These are phyloP conservation scores for Zoanthus sansibaricus DNA, from an alignment of 92 coral and sea anemone species.

Conservation along the genomic window DNA sequence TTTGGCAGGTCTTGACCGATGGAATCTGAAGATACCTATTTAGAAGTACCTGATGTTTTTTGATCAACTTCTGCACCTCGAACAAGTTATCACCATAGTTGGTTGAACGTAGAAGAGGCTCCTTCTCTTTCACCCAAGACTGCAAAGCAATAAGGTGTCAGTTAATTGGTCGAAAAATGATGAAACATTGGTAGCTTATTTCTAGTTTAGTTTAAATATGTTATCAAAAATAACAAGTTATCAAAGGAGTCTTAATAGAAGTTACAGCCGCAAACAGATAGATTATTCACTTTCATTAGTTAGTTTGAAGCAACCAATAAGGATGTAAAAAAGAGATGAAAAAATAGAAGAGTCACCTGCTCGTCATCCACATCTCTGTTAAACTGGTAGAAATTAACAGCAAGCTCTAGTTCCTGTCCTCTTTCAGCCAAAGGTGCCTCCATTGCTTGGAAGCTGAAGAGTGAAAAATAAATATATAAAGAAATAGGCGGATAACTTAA, in stretches of 20 bases:
- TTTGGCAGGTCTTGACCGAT: too few species aligned
- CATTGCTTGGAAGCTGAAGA: conserved; percentile 83
- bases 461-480: background rate
- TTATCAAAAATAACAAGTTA: too few species aligned
- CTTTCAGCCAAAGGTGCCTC: conserved; percentile 89
- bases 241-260: too few species aligned
- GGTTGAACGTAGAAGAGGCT: conserved; percentile 89
- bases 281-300: too few species aligned
- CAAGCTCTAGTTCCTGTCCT: conserved; percentile 90
- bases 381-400: conserved; percentile 95
- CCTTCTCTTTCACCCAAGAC: conserved; percentile 98
- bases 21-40: too few species aligned
- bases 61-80: conserved; percentile 93
- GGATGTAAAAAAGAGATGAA: background rate
- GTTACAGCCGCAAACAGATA: too few species aligned
- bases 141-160: background rate
- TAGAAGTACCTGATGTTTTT: conserved; percentile 84
- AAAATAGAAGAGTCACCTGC: conserved; percentile 64
- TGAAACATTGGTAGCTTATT: background rate
- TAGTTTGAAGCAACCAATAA: too few species aligned
- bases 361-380: conserved; percentile 98
- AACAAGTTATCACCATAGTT: conserved; percentile 96
- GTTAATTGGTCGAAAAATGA: background rate
- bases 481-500: too few species aligned
- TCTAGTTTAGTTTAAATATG: too few species aligned